phyloP scores from a whole-genome alignment of 2,888 invertebrate genomes.

The Alitta virens region DNA sequence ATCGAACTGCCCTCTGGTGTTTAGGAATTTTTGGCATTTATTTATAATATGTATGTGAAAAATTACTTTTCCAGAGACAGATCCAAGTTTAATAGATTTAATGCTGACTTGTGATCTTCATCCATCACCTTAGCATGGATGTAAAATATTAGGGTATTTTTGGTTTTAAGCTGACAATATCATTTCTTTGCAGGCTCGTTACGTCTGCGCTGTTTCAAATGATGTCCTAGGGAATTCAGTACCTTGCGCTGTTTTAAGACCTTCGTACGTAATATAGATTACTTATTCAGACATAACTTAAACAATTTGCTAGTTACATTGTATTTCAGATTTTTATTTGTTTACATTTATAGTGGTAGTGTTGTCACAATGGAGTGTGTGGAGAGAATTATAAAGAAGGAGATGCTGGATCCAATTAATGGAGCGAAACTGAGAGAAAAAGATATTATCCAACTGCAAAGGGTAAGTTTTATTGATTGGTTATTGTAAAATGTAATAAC shows the following conservation, averaged over 20 bases:
- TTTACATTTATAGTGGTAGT: conserved; percentile 73
- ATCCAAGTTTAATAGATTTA: too few species aligned
- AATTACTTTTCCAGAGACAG: too few species aligned
- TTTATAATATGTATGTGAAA: too few species aligned
- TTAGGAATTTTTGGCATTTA: too few species aligned
- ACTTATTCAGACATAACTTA: not conserved
- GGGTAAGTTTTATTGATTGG: conserved; percentile 26
- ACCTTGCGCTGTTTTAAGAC: conserved; percentile 86
- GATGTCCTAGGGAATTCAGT: conserved; percentile 85
- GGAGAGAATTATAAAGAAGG: conserved; percentile 92
- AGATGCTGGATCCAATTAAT: conserved; percentile 93
- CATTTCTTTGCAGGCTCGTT: conserved; percentile 65
- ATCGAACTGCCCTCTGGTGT: too few species aligned
- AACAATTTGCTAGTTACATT: not conserved
- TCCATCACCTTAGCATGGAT: too few species aligned
- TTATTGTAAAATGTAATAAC: not conserved
- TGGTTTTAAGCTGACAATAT: too few species aligned
- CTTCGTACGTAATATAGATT: conserved; percentile 68
- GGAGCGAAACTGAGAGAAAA: conserved; percentile 76
- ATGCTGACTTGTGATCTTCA: too few species aligned
- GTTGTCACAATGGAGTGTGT: conserved; percentile 95
- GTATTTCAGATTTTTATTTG: too few species aligned
- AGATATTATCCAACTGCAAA: conserved; percentile 80
- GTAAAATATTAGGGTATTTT: too few species aligned
- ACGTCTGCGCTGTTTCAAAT: conserved; percentile 96